phyloP scores from a whole-genome alignment of 2,113 vertebrate genomes.

The Onychostruthus taczanowskii region DNA sequence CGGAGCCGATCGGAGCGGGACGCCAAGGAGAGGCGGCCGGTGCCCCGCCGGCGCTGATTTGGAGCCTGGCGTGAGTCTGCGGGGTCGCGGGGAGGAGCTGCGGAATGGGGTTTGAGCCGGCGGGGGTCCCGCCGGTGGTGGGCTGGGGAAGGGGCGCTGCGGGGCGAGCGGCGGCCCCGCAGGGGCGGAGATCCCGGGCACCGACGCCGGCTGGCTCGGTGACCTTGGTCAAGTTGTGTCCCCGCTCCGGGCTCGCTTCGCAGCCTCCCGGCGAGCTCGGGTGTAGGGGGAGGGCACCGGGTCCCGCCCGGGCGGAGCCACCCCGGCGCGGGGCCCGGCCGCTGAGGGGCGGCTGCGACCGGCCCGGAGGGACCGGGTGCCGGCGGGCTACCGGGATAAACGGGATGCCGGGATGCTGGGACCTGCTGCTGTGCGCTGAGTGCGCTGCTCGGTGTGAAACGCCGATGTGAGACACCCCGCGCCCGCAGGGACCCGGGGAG shows the following conservation, averaged over 20 bases:
- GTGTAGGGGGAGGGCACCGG: background rate
- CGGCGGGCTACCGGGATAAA: background rate
- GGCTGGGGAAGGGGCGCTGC: background rate
- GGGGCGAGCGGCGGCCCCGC: too few relatives aligned
- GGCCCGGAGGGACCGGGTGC: background rate
- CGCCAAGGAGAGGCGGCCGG: background rate
- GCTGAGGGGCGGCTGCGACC: background rate
- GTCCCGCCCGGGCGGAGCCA: background rate
- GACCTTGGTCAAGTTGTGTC: conserved; percentile 40
- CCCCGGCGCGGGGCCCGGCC: too few relatives aligned
- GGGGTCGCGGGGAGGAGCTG: too few relatives aligned
- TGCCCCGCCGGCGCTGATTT: conserved; percentile 21
- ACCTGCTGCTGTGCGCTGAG: background rate
- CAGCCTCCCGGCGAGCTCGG: background rate
- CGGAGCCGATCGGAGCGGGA: background rate
- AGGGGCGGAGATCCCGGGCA: background rate
- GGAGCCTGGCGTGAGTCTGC: background rate
- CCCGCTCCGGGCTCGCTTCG: background rate
- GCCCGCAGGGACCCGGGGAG: background rate
- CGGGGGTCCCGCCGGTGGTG: background rate
- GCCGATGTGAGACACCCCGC: background rate
- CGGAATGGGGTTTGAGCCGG: background rate
- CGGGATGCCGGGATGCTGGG: background rate
- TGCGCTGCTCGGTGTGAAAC: background rate
- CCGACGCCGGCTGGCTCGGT: background rate